A percentile compares a stretch with the other conserved stretches of the same genome.
These are phyloP conservation scores for Emydura subglobosa DNA, from an alignment of 2,113 vertebrate genomes.

Conservation along the genomic window DNA sequence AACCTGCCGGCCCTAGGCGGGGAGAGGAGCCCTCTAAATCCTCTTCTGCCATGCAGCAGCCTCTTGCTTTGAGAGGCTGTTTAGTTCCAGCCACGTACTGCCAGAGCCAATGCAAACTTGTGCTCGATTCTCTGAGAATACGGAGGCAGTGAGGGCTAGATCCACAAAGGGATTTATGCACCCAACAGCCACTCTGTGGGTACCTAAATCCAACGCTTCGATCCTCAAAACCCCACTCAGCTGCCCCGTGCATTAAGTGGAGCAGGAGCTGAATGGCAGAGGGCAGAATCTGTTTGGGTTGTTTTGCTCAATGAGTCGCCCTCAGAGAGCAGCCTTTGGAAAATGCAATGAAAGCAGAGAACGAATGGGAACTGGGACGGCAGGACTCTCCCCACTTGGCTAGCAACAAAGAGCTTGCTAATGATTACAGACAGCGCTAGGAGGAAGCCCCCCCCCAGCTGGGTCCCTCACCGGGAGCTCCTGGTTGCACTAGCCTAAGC, in stretches of 20 bases:
- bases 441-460: too few relatives aligned
- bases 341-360: slow-evolving; percentile 10
- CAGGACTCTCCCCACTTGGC: background rate
- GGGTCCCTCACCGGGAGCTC: background rate
- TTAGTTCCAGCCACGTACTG: background rate
- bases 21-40: background rate
- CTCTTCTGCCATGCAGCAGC: background rate
- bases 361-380: background rate
- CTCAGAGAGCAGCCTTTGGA: background rate
- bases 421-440: background rate
- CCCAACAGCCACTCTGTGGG: background rate
- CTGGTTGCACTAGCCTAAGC: too few relatives aligned
- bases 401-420: background rate
- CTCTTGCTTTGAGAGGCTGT: background rate
- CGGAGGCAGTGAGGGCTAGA: background rate
- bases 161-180: background rate
- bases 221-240: background rate
- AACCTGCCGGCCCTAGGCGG: background rate
- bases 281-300: background rate
- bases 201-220: background rate
- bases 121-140: background rate
- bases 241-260: background rate
- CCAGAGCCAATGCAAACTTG: background rate
- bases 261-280: background rate
- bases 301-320: background rate